phyloP scores from a whole-genome alignment of 2,797 vertebrate species.

The Falco berigora region DNA sequence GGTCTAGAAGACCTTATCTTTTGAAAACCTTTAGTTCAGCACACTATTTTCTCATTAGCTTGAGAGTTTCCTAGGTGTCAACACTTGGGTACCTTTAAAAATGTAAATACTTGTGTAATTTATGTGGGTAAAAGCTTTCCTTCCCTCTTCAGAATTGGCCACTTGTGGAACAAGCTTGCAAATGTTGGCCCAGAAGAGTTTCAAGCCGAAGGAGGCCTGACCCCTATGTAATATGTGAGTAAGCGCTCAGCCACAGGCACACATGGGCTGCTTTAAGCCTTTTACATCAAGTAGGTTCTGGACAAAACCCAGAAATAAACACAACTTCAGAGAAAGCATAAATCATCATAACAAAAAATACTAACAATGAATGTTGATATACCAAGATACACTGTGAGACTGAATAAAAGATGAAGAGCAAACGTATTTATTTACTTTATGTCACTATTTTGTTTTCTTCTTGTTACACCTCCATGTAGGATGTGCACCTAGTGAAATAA shows the following conservation, averaged over 20 bases:
- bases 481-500: background rate
- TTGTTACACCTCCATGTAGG: background rate
- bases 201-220: background rate
- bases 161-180: background rate
- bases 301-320: background rate
- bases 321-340: background rate
- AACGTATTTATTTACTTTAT: background rate
- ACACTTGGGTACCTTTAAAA: background rate
- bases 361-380: background rate
- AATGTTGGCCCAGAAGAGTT: background rate
- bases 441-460: background rate
- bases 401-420: background rate
- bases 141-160: background rate
- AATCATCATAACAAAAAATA: background rate
- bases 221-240: background rate
- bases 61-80: background rate
- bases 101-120: background rate
- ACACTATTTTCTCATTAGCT: background rate
- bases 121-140: background rate
- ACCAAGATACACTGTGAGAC: background rate
- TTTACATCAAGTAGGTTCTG: background rate
- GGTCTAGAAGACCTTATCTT: background rate
- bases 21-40: background rate
- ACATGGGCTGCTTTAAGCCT: background rate
- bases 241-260: background rate